Base-by-base conservation (phyloP, 2,797 vertebrate genomes). In the Pangasius larnaudii region DNA sequence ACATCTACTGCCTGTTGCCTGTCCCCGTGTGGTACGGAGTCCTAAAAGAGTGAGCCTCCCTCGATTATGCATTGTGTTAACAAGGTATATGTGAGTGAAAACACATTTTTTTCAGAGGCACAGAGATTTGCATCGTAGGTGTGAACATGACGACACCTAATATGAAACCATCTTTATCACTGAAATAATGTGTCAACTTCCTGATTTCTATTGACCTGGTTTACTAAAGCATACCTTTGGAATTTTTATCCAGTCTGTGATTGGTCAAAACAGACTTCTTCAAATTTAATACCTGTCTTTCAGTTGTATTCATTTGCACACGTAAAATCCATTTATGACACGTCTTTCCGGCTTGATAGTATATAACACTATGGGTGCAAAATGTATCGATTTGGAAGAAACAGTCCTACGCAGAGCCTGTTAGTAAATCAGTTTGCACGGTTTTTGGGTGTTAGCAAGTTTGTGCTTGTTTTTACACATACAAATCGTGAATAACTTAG, bases 1-100 rank as follows among this genome's bases (percentile, higher is more conserved):
- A 99, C 51, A 30, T 99, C 81, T 99, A 99, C 92, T 98, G 98
- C 88, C 94, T 99, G 87, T 94, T 99, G 90, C 99, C 99, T 4
- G 94, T 99, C 36, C 95, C 96, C 3, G 92, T 99, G 7, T 99
- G 99, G 98, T 97, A 97, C 94, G 95, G 96, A 30, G 97, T 98
- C 86, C 91, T 97, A 1, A 97, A 95, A 94, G 97, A 99, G 98
- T 99, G 95, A 98, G 99, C 97, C 89, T 16, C 18, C 11, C 0
- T 69, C 22, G 16, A 36, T 24, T 24, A 63, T 14, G 51, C 6
- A 2, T 81, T 39, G 33, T 36, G 19, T 78, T 33, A 10, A 19
- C n/a, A 9, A 19, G 27, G 2, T 75, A 2, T 39, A 22, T 5
- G 14, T 9, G 9, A 22, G 2, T 11, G 9, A 72, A 27, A 30